A percentile compares a stretch with the other conserved stretches of the same genome.
phyloP scores from a whole-genome alignment of 2,888 invertebrate species.

The Galerucella pusilla region DNA sequence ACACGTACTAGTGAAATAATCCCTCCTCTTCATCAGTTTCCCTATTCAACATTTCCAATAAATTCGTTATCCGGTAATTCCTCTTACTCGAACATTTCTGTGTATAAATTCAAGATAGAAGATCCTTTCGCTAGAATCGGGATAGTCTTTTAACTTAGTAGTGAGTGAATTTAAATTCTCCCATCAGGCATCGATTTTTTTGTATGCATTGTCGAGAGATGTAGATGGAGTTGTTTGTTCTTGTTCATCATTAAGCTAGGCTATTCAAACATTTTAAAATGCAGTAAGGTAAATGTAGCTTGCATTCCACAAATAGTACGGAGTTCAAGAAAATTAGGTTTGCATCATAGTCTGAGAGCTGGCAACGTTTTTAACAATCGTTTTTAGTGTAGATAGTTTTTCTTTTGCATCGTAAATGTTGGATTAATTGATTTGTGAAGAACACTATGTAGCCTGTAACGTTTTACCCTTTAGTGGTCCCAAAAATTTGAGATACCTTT shows the following conservation, averaged over 20 bases:
- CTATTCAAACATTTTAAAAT: not conserved
- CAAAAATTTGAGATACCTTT: constrained; percentile 11
- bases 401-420: not conserved
- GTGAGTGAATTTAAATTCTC: constrained; percentile 6
- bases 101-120: not conserved
- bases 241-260: not conserved
- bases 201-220: not conserved
- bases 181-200: constrained; percentile 1
- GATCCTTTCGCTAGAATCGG: not conserved
- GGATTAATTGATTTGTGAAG: not conserved
- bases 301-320: not conserved
- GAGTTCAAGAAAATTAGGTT: no score
- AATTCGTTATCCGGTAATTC: constrained; percentile 12
- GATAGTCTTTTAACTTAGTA: constrained; percentile 4
- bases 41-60: constrained; percentile 11
- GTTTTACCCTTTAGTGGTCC: constrained; percentile 29
- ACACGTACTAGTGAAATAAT: constrained; percentile 5
- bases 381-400: no score
- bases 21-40: constrained; percentile 9
- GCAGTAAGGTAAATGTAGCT: not conserved
- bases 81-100: constrained; percentile 6
- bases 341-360: no score
- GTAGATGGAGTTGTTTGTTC: not conserved
- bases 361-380: no score
- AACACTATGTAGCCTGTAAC: constrained; percentile 6